Conservation (phyloP, 2,888 invertebrate genomes). For the Aleiodes leptofemur region DNA sequence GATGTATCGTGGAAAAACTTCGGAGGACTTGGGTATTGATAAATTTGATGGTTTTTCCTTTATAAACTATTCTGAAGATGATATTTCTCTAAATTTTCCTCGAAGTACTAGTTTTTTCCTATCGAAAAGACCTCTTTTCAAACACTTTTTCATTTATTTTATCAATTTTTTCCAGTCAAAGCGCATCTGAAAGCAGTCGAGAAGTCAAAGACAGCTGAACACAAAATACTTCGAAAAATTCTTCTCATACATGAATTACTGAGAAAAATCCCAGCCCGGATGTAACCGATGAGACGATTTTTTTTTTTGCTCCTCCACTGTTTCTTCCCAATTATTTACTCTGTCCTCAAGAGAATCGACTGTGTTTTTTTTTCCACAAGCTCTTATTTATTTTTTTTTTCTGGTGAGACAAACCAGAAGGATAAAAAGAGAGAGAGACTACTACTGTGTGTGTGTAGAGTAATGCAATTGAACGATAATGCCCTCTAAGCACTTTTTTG, state of each 20-base stretch:
- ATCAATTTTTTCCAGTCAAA: no score
- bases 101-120: no score
- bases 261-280: slow-evolving; percentile 28
- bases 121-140: no score
- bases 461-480: slow-evolving; percentile 45
- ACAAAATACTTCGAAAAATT: slow-evolving; percentile 4
- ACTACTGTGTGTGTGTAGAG: slow-evolving; percentile 19
- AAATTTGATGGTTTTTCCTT: background rate
- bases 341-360: slow-evolving; percentile 9
- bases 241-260: background rate
- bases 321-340: slow-evolving; percentile 21
- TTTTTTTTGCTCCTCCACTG: background rate
- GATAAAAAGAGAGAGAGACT: background rate
- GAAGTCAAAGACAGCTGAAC: slow-evolving; percentile 22
- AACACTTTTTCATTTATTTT: no score
- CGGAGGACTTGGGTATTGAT: background rate
- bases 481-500: slow-evolving; percentile 42
- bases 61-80: no score
- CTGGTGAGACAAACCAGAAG: slow-evolving; percentile 18
- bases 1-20: background rate
- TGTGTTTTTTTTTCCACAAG: background rate
- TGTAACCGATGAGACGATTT: slow-evolving; percentile 27
- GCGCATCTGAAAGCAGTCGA: background rate
- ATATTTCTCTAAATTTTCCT: no score
- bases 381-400: slow-evolving; percentile 12